Evolutionary conservation across 2,797 vertebrate genomes (phyloP), one percentile per base, ranked within the genome.

Genomic region (Eulemur rubriventer): DNA sequence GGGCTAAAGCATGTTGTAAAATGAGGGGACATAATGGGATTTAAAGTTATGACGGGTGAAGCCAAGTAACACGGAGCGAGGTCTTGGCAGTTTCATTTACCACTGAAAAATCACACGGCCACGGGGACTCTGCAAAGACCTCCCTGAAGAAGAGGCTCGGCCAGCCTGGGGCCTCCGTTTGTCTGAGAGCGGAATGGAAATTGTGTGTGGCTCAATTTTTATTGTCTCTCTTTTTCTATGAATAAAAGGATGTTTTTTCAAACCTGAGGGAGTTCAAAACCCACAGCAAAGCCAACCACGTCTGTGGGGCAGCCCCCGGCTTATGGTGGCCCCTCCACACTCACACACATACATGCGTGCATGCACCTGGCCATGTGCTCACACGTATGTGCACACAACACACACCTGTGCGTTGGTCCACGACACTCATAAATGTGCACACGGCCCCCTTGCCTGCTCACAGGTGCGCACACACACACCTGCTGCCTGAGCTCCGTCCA

Each of bases 41-140:
- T 98, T 96, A 90, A 96, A 97, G 92, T 98, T 96, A 94, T 96
- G 97, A 84, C 2, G n/a, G 93, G 78, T 4, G 93, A 97, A 95
- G 91, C 83, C 61, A 16, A 69, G 92, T 33, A 79, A 84, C 16
- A 0, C 69, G 41, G 59, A 84, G 87, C 41, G 67, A 86, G 93
- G 84, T 87, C 82, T 80, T 91, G 94, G 89, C 70, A 76, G 94
- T 95, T 97, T 95, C 97, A 93, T 97, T 98, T 97, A 96, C 73
- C 4, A 30, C 69, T 91, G 93, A 97, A 96, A 97, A 96, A 95
- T 94, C 94, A 50, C 91, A 70, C 0, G 38, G 67, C 57, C 26
- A 91, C 1, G 4, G 46, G 59, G 65, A 55, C 35, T 26, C 35
- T 26, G 41, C 67, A 52, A 41, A 73, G 1, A 1, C 59, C 43